A percentile compares a stretch with the other conserved stretches of the same genome.
Evolutionary conservation across 2,797 vertebrate species (phyloP).

Genomic region (Neostethus bicornis): DNA sequence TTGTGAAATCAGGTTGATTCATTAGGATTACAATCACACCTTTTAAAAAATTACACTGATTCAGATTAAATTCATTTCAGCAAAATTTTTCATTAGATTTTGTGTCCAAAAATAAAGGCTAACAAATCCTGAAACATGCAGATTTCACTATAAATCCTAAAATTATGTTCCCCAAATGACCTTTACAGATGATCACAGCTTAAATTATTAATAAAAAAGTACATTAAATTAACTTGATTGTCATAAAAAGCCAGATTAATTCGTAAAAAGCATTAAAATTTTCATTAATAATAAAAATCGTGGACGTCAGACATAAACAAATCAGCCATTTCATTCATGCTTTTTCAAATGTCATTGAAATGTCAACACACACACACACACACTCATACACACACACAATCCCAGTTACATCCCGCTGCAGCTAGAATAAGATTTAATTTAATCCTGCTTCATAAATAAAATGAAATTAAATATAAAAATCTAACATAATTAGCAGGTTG

Average conservation of each 20-base stretch:
- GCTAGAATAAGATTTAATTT: background rate
- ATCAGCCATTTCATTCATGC: constrained; percentile 28
- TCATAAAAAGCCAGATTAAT: no score
- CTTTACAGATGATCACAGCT: constrained; percentile 1
- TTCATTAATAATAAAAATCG: background rate
- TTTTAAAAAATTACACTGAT: background rate
- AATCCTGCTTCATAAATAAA: background rate
- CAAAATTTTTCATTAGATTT: background rate
- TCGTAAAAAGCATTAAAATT: no score
- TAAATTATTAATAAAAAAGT: no score
- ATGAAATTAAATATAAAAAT: background rate
- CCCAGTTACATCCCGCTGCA: background rate
- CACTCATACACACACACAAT: constrained; percentile 4
- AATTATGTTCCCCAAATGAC: background rate
- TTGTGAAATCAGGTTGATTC: no score
- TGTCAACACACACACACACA: constrained; percentile 5
- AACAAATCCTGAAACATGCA: no score
- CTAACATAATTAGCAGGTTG: background rate
- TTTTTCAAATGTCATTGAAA: constrained; percentile 32
- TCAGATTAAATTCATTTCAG: background rate
- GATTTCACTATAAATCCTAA: no score
- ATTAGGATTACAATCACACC: no score
- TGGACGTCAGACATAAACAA: background rate
- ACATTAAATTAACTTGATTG: no score
- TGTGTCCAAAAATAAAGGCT: no score